Evolutionary conservation across 2,113 vertebrate genomes (phyloP), one percentile per base, ranked within the genome.

Genomic region (Antennarius striatus): DNA sequence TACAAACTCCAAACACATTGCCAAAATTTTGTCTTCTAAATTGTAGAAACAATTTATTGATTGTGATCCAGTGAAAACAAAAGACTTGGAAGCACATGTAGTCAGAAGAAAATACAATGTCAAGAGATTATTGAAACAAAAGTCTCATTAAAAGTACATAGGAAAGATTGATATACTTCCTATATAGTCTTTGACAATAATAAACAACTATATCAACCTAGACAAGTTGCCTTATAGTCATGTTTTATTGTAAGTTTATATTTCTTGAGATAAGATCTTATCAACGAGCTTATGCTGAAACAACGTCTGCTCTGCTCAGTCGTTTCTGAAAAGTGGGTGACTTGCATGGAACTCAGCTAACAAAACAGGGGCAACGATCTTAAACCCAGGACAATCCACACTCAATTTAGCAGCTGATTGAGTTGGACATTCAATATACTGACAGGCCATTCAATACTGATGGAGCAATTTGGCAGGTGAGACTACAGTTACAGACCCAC

Each of bases 261-360:
- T 56, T n/a, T 8, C 28, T 14, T 28, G 15, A 55, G 3, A 53
- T 56, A 15, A 36, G 11, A 53, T 67, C 32, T 43, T 43, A 11
- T 10, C 42, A 8, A 9, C 10, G 11, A 11, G 9, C 42, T 43
- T 8, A 43, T 54, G 69, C 75, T 75, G 83, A 85, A 75, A 73
- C 69, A 63, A 68, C 50, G 78, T 75, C 71, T 80, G 62, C 62
- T 39, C 57, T 71, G 73, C 79, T 72, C 81, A 83, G 70, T 47
- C 74, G 83, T 82, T 63, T 77, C 17, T 77, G 58, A 77, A 87
- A 78, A 68, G 73, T 50, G 56, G 72, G 77, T 73, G 66, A 53
- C 74, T 67, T 56, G 55, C 53, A 32, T 43, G 39, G 54, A 77
- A 67, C 64, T 77, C 65, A 66, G 69, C 68, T 66, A 78, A 65